These are phyloP conservation scores for Mya arenaria DNA, from an alignment of 1,140 invertebrate genomes.

Conservation along the genomic window DNA sequence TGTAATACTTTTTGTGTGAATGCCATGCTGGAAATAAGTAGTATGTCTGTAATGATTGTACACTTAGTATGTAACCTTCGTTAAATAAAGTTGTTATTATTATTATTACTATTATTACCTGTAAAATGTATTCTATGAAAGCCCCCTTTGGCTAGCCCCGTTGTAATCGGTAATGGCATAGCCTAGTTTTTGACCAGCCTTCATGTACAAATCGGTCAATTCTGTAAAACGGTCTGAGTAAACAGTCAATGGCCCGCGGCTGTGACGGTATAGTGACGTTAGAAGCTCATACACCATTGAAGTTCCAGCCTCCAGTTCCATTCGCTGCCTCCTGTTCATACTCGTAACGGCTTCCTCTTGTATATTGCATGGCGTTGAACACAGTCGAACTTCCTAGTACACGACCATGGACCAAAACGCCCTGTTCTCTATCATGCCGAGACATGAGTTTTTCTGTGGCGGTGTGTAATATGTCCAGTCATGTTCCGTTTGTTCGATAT, in stretches of 20 bases:
- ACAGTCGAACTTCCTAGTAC: conserved; percentile 91
- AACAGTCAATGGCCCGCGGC: conserved; percentile 64
- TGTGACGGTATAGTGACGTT: conserved; percentile 62
- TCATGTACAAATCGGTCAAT: conserved; percentile 61
- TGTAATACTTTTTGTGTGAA: too few species aligned
- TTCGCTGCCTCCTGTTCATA: conserved; percentile 95
- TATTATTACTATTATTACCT: too few species aligned
- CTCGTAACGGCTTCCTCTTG: conserved; percentile 94
- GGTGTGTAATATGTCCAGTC: conserved; percentile 97
- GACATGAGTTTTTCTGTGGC: conserved; percentile 85
- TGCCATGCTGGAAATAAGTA: too few species aligned
- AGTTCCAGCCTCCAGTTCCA: conserved; percentile 96
- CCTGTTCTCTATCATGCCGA: neutral
- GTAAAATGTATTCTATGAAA: conserved; percentile 5
- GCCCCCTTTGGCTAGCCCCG: conserved; percentile 45
- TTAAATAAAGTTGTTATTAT: too few species aligned
- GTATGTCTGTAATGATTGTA: too few species aligned
- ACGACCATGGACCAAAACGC: conserved; percentile 62
- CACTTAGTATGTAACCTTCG: too few species aligned
- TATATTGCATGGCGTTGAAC: conserved; percentile 97
- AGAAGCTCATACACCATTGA: conserved; percentile 81
- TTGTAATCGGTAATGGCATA: conserved; percentile 78
- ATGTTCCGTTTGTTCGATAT: conserved; percentile 76
- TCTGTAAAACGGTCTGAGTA: conserved; percentile 55
- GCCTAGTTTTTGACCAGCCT: conserved; percentile 71